Conservation (phyloP, 2,113 vertebrate genomes). For the Ctenomys sociabilis region DNA sequence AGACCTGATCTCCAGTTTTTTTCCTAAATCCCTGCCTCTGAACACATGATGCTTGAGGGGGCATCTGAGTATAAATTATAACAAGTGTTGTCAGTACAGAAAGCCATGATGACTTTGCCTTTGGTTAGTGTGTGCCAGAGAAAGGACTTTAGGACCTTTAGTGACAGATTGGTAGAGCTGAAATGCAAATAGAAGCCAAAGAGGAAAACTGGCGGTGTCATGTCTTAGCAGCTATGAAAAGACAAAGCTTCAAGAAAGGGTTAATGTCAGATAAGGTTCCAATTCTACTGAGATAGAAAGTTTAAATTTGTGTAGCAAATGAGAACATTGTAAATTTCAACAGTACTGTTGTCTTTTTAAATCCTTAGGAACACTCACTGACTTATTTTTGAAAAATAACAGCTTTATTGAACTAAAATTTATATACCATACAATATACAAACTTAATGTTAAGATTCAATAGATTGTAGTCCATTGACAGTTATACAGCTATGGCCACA, state of each 20-base stretch:
- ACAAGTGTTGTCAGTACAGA: background rate
- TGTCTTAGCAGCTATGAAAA: background rate
- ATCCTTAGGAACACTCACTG: background rate
- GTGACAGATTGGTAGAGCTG: slow-evolving; percentile 27
- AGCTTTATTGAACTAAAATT: background rate
- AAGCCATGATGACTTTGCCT: background rate
- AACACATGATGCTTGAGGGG: background rate
- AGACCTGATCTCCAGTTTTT: background rate
- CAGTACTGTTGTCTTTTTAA: slow-evolving; percentile 40
- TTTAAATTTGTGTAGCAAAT: background rate
- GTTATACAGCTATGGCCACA: background rate
- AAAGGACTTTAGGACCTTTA: background rate
- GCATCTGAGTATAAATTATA: background rate
- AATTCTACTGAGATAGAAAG: background rate
- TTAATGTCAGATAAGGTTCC: slow-evolving; percentile 22
- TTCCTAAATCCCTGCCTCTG: background rate
- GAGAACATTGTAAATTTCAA: background rate
- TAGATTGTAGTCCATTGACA: background rate
- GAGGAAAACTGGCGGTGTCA: background rate
- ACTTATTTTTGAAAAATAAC: background rate
- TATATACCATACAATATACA: background rate
- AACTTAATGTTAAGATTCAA: background rate
- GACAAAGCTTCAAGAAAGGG: background rate
- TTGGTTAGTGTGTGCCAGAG: background rate
- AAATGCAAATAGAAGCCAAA: slow-evolving; percentile 19